These are phyloP conservation scores for Oreochromis mossambicus DNA, from an alignment of 2,797 vertebrate genomes.

Conservation along the genomic window DNA sequence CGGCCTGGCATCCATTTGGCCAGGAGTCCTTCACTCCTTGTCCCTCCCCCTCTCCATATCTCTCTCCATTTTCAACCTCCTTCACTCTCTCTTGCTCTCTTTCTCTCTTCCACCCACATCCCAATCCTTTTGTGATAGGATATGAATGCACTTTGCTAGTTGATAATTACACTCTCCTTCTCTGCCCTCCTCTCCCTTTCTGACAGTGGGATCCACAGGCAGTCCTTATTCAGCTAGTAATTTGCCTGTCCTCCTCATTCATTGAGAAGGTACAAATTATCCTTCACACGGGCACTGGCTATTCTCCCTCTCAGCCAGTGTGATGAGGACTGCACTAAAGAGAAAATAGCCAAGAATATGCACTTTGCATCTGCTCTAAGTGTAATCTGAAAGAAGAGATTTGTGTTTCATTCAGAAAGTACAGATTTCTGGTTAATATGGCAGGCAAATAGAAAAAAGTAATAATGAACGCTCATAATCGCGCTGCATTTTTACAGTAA, in stretches of 20 bases:
- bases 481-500: background rate
- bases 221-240: constrained; percentile 99
- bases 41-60: constrained; percentile 64
- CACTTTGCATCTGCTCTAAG: constrained; percentile 60
- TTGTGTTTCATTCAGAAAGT: constrained; percentile 52
- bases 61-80: constrained; percentile 69
- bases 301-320: constrained; percentile 76
- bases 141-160: constrained; percentile 99
- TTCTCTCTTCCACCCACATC: constrained; percentile 73
- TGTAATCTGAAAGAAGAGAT: constrained; percentile 56
- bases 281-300: constrained; percentile 88
- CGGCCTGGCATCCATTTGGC: constrained; percentile 94
- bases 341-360: constrained; percentile 69
- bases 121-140: constrained; percentile 91
- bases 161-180: constrained; percentile 94
- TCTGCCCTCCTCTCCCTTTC: constrained; percentile 83
- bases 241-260: constrained; percentile 98
- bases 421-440: constrained; percentile 47
- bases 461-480: constrained; percentile 27
- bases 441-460: constrained; percentile 4
- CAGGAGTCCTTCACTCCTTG: constrained; percentile 76
- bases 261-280: constrained; percentile 99
- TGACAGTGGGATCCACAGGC: constrained; percentile 98
- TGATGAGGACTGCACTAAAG: constrained; percentile 63
- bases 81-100: constrained; percentile 68